A percentile compares a stretch with the other conserved stretches of the same genome.
phyloP scores from a whole-genome alignment of 1,140 invertebrate genomes.

The Trichonephila clavata region DNA sequence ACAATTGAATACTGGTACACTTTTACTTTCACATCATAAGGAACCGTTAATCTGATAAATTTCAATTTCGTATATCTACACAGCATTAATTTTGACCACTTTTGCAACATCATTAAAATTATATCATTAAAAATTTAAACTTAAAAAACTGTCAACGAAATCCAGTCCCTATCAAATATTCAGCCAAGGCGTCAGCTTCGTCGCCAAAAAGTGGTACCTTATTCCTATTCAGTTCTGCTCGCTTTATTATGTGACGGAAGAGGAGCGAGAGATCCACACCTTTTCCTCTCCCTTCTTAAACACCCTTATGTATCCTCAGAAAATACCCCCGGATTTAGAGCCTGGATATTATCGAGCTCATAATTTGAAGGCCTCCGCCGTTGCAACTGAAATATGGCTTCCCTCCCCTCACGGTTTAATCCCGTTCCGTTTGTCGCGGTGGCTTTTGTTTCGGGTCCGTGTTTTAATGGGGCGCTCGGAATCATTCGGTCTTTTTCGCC shows the following conservation, averaged over 20 bases:
- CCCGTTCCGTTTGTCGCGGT: slow-evolving; percentile 56
- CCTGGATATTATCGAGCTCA: slow-evolving; percentile 74
- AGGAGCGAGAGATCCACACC: slow-evolving; percentile 38
- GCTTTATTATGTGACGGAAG: slow-evolving; percentile 51
- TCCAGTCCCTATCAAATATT: not conserved
- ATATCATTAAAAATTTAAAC: too few relatives aligned
- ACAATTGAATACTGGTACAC: too few relatives aligned
- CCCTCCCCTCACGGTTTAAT: slow-evolving; percentile 48
- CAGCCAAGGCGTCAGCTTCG: slow-evolving; percentile 1
- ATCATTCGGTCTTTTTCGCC: not conserved
- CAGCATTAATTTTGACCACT: too few relatives aligned
- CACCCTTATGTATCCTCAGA: slow-evolving; percentile 42
- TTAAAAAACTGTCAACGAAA: too few relatives aligned
- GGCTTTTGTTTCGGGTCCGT: slow-evolving; percentile 1
- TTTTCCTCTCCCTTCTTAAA: slow-evolving; percentile 13
- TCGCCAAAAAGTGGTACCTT: slow-evolving; percentile 21
- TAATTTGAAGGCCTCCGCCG: slow-evolving; percentile 70
- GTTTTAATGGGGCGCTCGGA: not conserved
- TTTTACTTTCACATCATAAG: too few relatives aligned
- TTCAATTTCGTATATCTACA: too few relatives aligned
- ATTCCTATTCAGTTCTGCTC: slow-evolving; percentile 34
- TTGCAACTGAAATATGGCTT: slow-evolving; percentile 62
- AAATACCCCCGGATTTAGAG: slow-evolving; percentile 71
- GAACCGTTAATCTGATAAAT: too few relatives aligned
- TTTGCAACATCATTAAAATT: too few relatives aligned